Conservation (phyloP, 2,113 vertebrate species). For the Ameiurus melas region DNA sequence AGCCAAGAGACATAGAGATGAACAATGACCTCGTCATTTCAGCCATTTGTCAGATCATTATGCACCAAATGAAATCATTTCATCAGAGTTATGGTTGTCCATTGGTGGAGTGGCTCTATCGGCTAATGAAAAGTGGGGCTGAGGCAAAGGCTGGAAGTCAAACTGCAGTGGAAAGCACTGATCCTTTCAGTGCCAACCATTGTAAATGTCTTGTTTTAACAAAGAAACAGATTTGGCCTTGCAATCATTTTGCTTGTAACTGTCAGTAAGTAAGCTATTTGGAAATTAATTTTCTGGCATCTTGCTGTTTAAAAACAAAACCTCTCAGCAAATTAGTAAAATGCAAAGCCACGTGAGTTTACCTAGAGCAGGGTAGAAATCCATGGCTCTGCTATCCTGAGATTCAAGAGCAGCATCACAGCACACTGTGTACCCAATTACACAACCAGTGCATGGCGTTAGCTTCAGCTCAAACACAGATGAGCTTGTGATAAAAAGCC, state of each 20-base stretch:
- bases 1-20: conserved; percentile 18
- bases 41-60: conserved; percentile 29
- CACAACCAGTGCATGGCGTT: conserved; percentile 33
- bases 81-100: conserved; percentile 12
- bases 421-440: conserved; percentile 39
- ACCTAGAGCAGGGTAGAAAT: not conserved
- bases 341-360: not conserved
- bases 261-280: conserved; percentile 13
- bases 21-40: conserved; percentile 24
- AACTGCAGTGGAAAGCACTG: conserved; percentile 7
- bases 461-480: conserved; percentile 48
- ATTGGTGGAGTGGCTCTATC: not conserved
- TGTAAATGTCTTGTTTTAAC: not conserved
- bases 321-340: not conserved
- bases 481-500: conserved; percentile 38
- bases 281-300: not conserved
- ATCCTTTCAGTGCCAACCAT: not conserved
- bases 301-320: not conserved
- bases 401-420: conserved; percentile 11
- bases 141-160: conserved; percentile 2
- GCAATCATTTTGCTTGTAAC: not conserved
- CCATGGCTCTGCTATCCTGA: not conserved
- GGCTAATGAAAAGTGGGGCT: conserved; percentile 17
- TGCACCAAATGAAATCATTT: conserved; percentile 38
- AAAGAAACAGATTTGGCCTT: not conserved